Base-by-base conservation (phyloP, 1,140 invertebrate genomes). In the Dinothrombium tinctorium region DNA sequence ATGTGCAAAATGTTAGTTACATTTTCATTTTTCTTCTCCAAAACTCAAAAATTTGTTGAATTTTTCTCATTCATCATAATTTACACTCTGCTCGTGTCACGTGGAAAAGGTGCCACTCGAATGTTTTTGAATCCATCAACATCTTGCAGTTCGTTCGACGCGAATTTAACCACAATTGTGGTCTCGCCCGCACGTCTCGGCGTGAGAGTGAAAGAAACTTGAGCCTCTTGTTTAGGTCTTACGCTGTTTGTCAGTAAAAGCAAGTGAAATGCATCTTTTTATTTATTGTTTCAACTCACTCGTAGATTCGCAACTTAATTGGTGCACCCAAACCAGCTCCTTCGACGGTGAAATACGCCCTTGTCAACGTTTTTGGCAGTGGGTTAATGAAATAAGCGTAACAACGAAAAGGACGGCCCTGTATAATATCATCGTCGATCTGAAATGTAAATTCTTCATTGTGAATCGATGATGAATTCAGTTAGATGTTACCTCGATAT, bases 131-230 rank as follows among this genome's bases (percentile, higher is more conserved):
- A 80, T 6, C 81, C 81, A 54, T 84, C 79, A 0, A 83, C 74
- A 53, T 83, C 81, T 32, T 72, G 68, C 28, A 86, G 60, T 55
- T 84, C 75, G 43, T 71, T 73, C 3, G 74, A 79, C 32, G 62
- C 64, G 54, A 86, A 86, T 55, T 82, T 84, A 1, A 73, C 76
- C 21, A 69, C 67, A 40, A 86, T 69, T 4, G 76, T 75, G 46
- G 72, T 71, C 17, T 71, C 68, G 1, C 80, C 81, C 1, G 65
- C 64, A 50, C 69, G 67, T 5, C 66, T 69, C 4, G 80, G 77
- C 0, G 61, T 69, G 49, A 82, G 64, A 44, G 69, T 71, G 47
- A 82, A 79, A 4, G 67, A 60, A 1, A 69, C 71, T 42, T 63
- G 64, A 0, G 71, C 76, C 15, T 66, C 65, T n/a, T 62, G 68